A percentile compares a stretch with the other conserved stretches of the same genome.
These are phyloP conservation scores for Pipistrellus kuhlii DNA, from an alignment of 2,797 vertebrate genomes.

Conservation along the genomic window DNA sequence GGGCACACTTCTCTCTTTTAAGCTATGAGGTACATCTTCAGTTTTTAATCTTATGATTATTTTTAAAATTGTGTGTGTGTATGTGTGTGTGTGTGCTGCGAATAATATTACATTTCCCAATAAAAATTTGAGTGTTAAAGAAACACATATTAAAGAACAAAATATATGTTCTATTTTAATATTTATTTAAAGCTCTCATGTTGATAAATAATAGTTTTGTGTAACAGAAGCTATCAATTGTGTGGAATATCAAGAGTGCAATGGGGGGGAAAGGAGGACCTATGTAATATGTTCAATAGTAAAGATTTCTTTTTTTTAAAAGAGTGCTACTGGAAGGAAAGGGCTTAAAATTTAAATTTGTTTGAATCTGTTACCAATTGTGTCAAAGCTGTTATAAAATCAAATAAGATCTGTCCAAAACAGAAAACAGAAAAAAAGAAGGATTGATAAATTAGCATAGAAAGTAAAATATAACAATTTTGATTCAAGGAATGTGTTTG, in stretches of 20 bases:
- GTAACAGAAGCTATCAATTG: background rate
- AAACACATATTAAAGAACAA: slow-evolving; percentile 22
- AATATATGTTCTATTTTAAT: background rate
- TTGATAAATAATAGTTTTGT: slow-evolving; percentile 30
- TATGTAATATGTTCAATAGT: too few relatives aligned
- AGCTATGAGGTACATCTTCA: background rate
- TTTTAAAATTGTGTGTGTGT: background rate
- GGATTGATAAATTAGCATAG: background rate
- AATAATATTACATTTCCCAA: slow-evolving; percentile 15
- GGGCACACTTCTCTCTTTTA: background rate
- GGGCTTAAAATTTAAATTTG: background rate
- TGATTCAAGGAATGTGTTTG: background rate
- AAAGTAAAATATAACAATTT: background rate
- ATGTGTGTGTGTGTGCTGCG: background rate
- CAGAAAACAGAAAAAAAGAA: background rate
- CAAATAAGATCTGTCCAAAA: background rate
- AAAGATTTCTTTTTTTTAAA: too few relatives aligned
- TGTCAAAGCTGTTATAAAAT: background rate
- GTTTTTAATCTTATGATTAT: slow-evolving; percentile 1
- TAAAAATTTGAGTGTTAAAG: background rate
- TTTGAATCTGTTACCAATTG: background rate
- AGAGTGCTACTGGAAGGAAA: background rate
- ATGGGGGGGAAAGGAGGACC: too few relatives aligned
- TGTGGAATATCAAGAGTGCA: background rate
- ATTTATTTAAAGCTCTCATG: background rate